A percentile compares a stretch with the other conserved stretches of the same genome.
Conservation (phyloP, 2,113 vertebrate species). For the Anguilla japonica region DNA sequence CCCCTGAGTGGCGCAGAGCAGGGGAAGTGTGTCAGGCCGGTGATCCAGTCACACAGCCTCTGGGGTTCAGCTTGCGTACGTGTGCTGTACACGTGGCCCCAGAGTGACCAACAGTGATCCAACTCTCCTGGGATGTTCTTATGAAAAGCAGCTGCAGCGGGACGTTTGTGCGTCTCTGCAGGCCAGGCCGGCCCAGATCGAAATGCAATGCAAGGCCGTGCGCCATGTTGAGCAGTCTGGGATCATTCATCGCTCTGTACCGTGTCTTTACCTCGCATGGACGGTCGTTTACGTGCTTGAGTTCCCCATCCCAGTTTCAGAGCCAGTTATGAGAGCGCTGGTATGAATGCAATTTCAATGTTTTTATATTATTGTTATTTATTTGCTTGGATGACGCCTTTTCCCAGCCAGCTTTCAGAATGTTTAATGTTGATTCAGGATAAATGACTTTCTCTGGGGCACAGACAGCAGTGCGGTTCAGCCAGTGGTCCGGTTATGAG, state of each 20-base stretch:
- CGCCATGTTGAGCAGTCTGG: neutral
- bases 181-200: neutral
- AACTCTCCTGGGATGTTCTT: constrained; percentile 5
- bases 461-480: neutral
- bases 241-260: neutral
- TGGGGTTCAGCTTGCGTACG: neutral
- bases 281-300: neutral
- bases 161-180: neutral
- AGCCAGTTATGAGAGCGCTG: neutral
- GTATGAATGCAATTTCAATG: constrained; percentile 20
- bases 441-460: neutral
- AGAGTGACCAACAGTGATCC: constrained; percentile 15
- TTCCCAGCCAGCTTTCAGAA: neutral
- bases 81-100: neutral
- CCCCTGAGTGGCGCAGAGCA: neutral
- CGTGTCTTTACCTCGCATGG: neutral
- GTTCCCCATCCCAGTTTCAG: neutral
- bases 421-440: neutral
- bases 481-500: neutral
- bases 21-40: neutral
- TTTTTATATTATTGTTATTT: neutral
- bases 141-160: constrained; percentile 33
- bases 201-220: neutral
- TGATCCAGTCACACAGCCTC: neutral
- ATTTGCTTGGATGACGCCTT: neutral